Percentiles rank a stretch among this genome's conserved stretches.
phyloP scores from a whole-genome alignment of 2,113 vertebrate species.

The Gymnocephalus cernua region DNA sequence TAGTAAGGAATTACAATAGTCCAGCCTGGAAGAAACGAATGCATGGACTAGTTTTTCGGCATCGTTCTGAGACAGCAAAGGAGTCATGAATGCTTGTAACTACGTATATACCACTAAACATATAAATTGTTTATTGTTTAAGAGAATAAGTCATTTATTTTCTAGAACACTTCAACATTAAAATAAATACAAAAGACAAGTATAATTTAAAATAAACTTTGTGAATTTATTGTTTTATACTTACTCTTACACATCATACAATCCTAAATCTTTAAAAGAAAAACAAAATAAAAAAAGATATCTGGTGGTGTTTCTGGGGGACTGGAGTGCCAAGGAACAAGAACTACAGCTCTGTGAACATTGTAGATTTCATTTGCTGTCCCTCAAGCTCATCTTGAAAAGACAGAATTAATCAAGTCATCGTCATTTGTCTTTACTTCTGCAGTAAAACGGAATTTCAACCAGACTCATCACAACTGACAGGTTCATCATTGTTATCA shows the following conservation, averaged over 20 bases:
- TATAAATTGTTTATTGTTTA: background rate
- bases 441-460: conserved; percentile 41
- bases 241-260: conserved; percentile 87
- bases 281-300: conserved; percentile 75
- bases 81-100: background rate
- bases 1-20: too few species aligned
- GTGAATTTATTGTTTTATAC: conserved; percentile 88
- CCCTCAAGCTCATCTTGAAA: conserved; percentile 54
- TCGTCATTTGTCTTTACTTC: conserved; percentile 32
- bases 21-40: too few species aligned
- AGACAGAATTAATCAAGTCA: conserved; percentile 38
- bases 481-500: conserved; percentile 48
- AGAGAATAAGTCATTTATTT: background rate
- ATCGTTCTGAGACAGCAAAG: background rate
- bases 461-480: conserved; percentile 29
- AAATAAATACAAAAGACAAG: conserved; percentile 66
- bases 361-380: conserved; percentile 49
- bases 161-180: background rate
- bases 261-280: conserved; percentile 84
- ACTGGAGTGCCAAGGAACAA: conserved; percentile 74
- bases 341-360: conserved; percentile 63
- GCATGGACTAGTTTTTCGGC: too few species aligned
- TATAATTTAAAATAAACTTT: conserved; percentile 89
- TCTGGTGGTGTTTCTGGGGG: conserved; percentile 82
- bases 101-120: background rate